Base-by-base conservation (phyloP, 2,888 invertebrate species). In the Ceraclea dissimilis region DNA sequence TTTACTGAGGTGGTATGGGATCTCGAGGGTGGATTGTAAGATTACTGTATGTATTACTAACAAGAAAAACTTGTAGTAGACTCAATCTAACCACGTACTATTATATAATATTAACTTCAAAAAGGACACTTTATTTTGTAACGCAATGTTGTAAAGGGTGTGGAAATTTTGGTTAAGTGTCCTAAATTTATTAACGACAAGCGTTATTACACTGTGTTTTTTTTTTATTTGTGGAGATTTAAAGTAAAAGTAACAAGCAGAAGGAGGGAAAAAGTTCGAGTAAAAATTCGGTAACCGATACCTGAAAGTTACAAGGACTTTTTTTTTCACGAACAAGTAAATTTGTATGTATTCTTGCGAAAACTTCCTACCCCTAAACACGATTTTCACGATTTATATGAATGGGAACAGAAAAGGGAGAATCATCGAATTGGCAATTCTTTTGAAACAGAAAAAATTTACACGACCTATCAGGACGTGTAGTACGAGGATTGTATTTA, bases 1-100 rank as follows among this genome's bases (percentile, higher is more conserved):
- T 55, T 58, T 58, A 58, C 55, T 21, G 52, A 26, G 18, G 58
- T 43, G 44, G 49, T 48, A 22, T 26, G 52, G 54, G 54, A 33
- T 34, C 39, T n/a, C 21, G 48, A 49, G 52, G 39, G 16, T n/a
- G 5, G 13, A 39, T 13, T 39, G 39, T 39, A 39, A 16, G 13
- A 4, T 26, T 26, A 26, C 26, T 26, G n/a, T 26, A 26, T 10
- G 4, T 26, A 26, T 26, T 26, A 26, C 26, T 26, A 6, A 26
- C 26, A 6, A 39, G 39, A 8, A 13, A 39, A 39, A 39, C 31
- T 31, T 31, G 31, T 31, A 31, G 31, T 31, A 31, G 11, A 31
- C 8, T 31, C 39, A 8, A 8, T 39, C 13, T 39, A 5, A 4
- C 13, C 13, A 26, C 26, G 26, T 4, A 26, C 39, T n/a, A n/a